Conservation (phyloP, 2,797 vertebrate genomes). For the Sebastes vulpes region DNA sequence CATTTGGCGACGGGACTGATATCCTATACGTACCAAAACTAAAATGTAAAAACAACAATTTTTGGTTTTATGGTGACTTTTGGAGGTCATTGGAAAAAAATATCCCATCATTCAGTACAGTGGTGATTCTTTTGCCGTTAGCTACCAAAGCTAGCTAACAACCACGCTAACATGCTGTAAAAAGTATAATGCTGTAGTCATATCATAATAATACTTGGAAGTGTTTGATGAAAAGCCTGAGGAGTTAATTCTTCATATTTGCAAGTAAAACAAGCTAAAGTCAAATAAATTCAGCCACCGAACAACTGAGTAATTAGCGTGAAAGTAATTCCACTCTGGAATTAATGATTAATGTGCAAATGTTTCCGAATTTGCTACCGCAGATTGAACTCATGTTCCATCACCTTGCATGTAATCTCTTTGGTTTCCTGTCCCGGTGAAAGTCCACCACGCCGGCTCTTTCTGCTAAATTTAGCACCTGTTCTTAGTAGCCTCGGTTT, state of each 20-base stretch:
- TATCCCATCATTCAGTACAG: no score
- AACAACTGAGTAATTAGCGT: constrained; percentile 36
- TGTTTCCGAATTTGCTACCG: constrained; percentile 45
- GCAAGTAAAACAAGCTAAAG: constrained; percentile 20
- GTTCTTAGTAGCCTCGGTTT: constrained; percentile 34
- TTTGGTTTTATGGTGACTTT: not conserved
- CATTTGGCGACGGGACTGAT: not conserved
- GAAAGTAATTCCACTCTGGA: constrained; percentile 47
- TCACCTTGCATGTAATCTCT: constrained; percentile 39
- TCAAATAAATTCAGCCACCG: constrained; percentile 25
- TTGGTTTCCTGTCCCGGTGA: constrained; percentile 22
- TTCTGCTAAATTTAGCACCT: constrained; percentile 60
- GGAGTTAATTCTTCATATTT: constrained; percentile 15
- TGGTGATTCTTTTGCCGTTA: no score
- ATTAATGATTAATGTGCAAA: constrained; percentile 52
- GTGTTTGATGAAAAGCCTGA: not conserved
- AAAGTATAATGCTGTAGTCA: no score
- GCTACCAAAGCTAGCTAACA: no score
- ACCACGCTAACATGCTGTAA: no score
- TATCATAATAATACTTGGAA: not conserved
- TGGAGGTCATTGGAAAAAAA: no score
- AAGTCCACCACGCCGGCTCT: constrained; percentile 11
- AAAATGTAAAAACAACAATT: not conserved
- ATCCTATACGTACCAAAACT: not conserved
- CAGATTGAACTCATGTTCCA: constrained; percentile 23